Evolutionary conservation across 1,140 invertebrate species (phyloP).

Genomic region (Pachyrhynchus sulphureomaculatus): DNA sequence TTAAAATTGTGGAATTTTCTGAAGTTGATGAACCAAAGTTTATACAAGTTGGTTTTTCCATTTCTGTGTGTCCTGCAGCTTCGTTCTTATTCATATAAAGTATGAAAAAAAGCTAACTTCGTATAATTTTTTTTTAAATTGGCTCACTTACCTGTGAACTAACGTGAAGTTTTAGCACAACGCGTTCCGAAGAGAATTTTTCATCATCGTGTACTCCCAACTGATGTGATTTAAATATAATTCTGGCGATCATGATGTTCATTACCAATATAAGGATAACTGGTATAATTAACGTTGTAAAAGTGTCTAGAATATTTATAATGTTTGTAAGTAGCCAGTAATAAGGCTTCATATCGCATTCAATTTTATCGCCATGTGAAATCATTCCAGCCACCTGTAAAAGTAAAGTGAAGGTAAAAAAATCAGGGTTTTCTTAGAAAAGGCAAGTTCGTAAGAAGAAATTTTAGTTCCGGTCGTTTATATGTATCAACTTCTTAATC

Average conservation of each 20-base stretch:
- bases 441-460: too few relatives aligned
- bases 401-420: too few relatives aligned
- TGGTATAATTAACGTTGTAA: slow-evolving; percentile 70
- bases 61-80: too few relatives aligned
- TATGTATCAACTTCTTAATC: too few relatives aligned
- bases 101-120: too few relatives aligned
- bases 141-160: slow-evolving; percentile 21
- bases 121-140: too few relatives aligned
- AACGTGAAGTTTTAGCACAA: not conserved
- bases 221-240: slow-evolving; percentile 39
- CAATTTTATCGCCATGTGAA: slow-evolving; percentile 29
- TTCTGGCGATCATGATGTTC: slow-evolving; percentile 67
- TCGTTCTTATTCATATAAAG: too few relatives aligned
- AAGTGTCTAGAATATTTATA: slow-evolving; percentile 70
- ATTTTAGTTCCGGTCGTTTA: too few relatives aligned
- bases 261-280: slow-evolving; percentile 68
- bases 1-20: too few relatives aligned
- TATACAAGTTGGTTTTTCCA: too few relatives aligned
- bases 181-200: not conserved
- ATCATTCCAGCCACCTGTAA: slow-evolving; percentile 4
- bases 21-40: too few relatives aligned
- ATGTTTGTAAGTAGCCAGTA: slow-evolving; percentile 59
- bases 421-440: too few relatives aligned
- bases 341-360: slow-evolving; percentile 51
- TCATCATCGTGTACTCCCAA: slow-evolving; percentile 2